Base-by-base conservation (phyloP, 2,888 invertebrate species). In the Dolichopus griseipennis region DNA sequence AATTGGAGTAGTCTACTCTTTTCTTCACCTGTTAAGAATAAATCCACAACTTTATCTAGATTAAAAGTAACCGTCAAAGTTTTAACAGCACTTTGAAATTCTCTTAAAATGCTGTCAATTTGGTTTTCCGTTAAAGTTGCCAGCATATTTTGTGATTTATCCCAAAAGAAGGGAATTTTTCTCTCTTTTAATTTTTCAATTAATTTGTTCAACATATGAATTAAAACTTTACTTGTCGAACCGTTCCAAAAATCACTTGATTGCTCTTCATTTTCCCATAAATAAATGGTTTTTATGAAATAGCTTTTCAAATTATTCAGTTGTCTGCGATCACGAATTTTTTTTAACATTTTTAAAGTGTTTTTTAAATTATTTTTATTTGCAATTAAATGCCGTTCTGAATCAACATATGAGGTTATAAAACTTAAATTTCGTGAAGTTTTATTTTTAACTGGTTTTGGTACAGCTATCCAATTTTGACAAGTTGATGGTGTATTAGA, bases 301-400 rank as follows among this genome's bases (percentile, higher is more conserved):
- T 76, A 78, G 65, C 74, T 76, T 21, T 71, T 71, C n/a, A 77
- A 64, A 4, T 66, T 71, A 1, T 37, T 21, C 69, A 74, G 71
- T 21, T 70, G 33, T 18, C 73, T 72, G 10, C 69, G 70, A 69
- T 75, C 69, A 1, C 75, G 71, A 0, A 76, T 21, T 4, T 75
- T 74, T 41, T 76, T 76, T 67, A 77, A 70, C n/a, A 76, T 69
- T 20, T 75, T 72, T n/a, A 76, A 18, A 0, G 72, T 69, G 8
- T 71, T 70, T 69, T 75, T 76, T 2, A 76, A 61, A 22, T 73
- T 72, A 6, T 73, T 66, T 34, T 71, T 72, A 1, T 69, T 68
- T 0, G 66, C 8, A n/a, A 76, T n/a, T 5, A 71, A 64, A 66
- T 71, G 34, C 5, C 72, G 71, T 66, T 77, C 76, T 66, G 70